These are phyloP conservation scores for Sturnus vulgaris DNA, from an alignment of 2,113 vertebrate genomes.

Conservation along the genomic window DNA sequence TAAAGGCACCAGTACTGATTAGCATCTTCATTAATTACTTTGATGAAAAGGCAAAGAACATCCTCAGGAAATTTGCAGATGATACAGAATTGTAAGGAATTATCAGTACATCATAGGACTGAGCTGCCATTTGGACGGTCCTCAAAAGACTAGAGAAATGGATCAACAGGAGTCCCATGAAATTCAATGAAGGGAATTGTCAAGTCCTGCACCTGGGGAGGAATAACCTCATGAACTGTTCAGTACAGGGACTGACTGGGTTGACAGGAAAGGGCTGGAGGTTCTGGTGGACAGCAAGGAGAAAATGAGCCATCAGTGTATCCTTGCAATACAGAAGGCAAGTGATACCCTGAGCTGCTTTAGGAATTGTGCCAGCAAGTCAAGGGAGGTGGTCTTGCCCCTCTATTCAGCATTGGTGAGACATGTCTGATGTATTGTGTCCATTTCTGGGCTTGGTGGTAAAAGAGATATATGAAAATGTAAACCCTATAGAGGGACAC, in stretches of 20 bases:
- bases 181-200: not conserved
- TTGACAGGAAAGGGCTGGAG: not conserved
- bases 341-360: not conserved
- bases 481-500: not conserved
- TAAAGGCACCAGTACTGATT: not conserved
- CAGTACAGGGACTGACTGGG: not conserved
- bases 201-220: not conserved
- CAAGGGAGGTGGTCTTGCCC: not conserved
- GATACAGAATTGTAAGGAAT: not conserved
- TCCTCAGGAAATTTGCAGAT: not conserved
- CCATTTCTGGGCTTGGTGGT: not conserved
- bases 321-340: not conserved
- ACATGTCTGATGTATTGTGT: not conserved
- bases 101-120: not conserved
- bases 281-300: not conserved
- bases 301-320: not conserved
- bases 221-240: not conserved
- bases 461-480: accelerated
- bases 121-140: not conserved
- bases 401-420: not conserved
- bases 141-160: not conserved
- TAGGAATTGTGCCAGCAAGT: not conserved
- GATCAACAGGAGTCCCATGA: not conserved
- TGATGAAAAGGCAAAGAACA: not conserved
- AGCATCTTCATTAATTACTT: not conserved